A percentile compares a stretch with the other conserved stretches of the same genome.
Conservation (phyloP, 2,888 invertebrate genomes). For the Acrobasis consociella region DNA sequence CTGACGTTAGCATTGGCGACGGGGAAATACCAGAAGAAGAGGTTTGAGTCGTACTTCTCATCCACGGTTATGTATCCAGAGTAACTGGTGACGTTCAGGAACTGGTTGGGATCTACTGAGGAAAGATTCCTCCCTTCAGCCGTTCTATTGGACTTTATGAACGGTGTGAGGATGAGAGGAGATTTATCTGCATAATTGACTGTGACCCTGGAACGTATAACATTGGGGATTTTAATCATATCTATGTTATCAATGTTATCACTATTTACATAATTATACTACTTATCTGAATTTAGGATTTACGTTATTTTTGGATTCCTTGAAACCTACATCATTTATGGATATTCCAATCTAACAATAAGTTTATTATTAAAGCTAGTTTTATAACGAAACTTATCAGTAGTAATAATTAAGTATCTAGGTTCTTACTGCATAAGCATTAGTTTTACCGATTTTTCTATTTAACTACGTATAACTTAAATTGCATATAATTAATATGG, state of each 20-base stretch:
- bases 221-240: neutral
- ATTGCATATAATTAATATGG: neutral
- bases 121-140: constrained; percentile 53
- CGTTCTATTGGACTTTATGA: constrained; percentile 49
- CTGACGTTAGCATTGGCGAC: constrained; percentile 53
- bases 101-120: constrained; percentile 51
- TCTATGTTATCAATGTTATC: too few relatives aligned
- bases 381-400: too few relatives aligned
- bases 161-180: constrained; percentile 56
- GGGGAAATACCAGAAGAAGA: constrained; percentile 94
- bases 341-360: too few relatives aligned
- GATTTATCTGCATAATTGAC: constrained; percentile 21
- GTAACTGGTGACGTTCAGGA: constrained; percentile 70
- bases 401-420: too few relatives aligned
- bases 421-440: too few relatives aligned
- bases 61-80: constrained; percentile 86
- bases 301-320: too few relatives aligned
- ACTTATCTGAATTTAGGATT: too few relatives aligned
- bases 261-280: too few relatives aligned
- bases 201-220: neutral
- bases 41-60: constrained; percentile 86
- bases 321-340: too few relatives aligned
- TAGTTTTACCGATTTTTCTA: too few relatives aligned
- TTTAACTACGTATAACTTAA: neutral
- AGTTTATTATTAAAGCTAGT: too few relatives aligned